phyloP scores from a whole-genome alignment of 2,888 invertebrate genomes.

The Sceliomorpha sp. region DNA sequence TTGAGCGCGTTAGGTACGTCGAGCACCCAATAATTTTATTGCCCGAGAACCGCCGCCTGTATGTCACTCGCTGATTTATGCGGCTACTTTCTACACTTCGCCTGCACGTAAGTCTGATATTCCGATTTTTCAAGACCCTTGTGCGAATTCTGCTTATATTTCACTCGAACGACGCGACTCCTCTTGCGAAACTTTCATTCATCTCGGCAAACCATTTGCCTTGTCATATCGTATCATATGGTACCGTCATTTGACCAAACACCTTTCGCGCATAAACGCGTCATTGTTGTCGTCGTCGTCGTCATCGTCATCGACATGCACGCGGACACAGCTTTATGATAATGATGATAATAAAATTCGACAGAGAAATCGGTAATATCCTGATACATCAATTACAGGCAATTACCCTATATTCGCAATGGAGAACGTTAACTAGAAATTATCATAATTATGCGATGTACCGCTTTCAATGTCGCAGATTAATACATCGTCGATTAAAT shows the following conservation, averaged over 20 bases:
- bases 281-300: conserved; percentile 1
- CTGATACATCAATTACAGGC: too few relatives aligned
- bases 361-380: too few relatives aligned
- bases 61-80: conserved; percentile 25
- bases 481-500: not conserved
- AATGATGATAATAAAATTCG: too few relatives aligned
- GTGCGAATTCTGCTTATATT: conserved; percentile 20
- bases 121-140: conserved; percentile 30
- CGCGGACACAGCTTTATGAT: too few relatives aligned
- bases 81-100: conserved; percentile 25
- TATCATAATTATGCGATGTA: not conserved
- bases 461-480: not conserved
- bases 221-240: conserved; percentile 9
- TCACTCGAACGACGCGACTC: conserved; percentile 10
- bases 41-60: conserved; percentile 23
- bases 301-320: too few relatives aligned
- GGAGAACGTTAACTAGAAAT: not conserved
- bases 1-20: conserved; percentile 37
- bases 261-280: conserved; percentile 10
- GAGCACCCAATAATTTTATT: conserved; percentile 37
- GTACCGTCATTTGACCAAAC: conserved; percentile 17
- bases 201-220: conserved; percentile 6
- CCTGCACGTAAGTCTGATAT: conserved; percentile 23
- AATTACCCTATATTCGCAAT: too few relatives aligned
- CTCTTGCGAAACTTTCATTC: conserved; percentile 10